A percentile compares a stretch with the other conserved stretches of the same genome.
Conservation (phyloP, 2,797 vertebrate species). For the Microcaecilia unicolor region DNA sequence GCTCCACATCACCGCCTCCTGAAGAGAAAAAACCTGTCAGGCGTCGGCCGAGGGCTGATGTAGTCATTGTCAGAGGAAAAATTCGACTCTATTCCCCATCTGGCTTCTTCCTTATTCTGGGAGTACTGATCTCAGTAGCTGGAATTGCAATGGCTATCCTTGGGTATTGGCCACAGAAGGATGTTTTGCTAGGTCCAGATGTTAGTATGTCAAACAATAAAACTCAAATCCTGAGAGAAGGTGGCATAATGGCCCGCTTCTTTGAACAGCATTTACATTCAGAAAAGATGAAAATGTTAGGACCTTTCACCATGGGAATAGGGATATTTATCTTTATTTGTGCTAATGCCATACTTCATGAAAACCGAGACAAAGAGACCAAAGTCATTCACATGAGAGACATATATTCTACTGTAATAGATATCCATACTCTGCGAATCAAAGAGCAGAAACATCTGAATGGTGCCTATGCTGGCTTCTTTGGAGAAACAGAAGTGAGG, state of each 20-base stretch:
- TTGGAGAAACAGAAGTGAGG: constrained; percentile 51
- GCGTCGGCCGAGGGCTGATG: constrained; percentile 76
- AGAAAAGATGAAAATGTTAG: constrained; percentile 95
- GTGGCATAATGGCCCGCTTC: constrained; percentile 67
- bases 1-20: constrained; percentile 37
- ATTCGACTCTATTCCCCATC: constrained; percentile 90
- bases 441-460: constrained; percentile 77
- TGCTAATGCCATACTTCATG: constrained; percentile 92
- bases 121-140: constrained; percentile 74
- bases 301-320: constrained; percentile 97
- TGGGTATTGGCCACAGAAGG: constrained; percentile 90
- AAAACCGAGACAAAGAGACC: constrained; percentile 93
- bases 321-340: constrained; percentile 98
- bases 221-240: constrained; percentile 42
- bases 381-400: constrained; percentile 97
- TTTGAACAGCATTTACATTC: constrained; percentile 87
- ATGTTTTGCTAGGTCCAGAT: constrained; percentile 40
- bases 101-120: constrained; percentile 88
- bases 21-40: constrained; percentile 65
- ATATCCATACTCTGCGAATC: constrained; percentile 83
- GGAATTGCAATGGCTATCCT: constrained; percentile 93
- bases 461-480: constrained; percentile 45
- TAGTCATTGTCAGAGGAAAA: constrained; percentile 87
- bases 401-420: constrained; percentile 97
- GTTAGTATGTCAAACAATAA: constrained; percentile 43